These are phyloP conservation scores for Alectura lathami DNA, from an alignment of 2,113 vertebrate species.

Conservation along the genomic window DNA sequence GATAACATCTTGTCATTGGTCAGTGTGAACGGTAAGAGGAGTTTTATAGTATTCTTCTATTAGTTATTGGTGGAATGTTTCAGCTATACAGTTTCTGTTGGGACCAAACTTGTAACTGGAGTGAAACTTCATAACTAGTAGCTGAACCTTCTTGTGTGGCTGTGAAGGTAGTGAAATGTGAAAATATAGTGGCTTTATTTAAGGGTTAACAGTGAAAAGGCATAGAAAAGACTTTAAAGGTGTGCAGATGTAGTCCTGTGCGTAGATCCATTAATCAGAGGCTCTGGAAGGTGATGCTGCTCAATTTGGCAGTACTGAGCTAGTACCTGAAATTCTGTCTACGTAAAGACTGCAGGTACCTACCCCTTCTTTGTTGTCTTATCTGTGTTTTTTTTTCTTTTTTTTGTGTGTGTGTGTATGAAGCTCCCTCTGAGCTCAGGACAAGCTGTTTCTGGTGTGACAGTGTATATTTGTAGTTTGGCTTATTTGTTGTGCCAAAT, in stretches of 20 bases:
- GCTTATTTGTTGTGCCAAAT: no score
- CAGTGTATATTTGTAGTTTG: neutral
- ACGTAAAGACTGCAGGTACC: neutral
- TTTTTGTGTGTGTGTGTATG: no score
- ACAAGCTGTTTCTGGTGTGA: neutral
- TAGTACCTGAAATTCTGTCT: neutral
- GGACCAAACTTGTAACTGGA: neutral
- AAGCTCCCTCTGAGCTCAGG: neutral
- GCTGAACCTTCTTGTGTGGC: neutral
- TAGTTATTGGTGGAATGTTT: neutral
- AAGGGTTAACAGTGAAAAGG: neutral
- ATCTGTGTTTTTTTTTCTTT: neutral
- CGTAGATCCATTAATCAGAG: neutral
- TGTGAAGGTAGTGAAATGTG: neutral
- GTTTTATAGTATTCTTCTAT: neutral
- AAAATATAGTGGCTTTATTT: neutral
- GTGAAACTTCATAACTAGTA: neutral
- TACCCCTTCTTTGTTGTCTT: neutral
- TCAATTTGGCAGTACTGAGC: neutral
- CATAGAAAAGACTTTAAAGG: neutral
- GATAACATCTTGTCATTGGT: conserved; percentile 91
- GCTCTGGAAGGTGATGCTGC: neutral
- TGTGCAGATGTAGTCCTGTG: neutral
- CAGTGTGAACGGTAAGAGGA: conserved; percentile 82
- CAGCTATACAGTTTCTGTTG: neutral